A percentile compares a stretch with the other conserved stretches of the same genome.
phyloP scores from a whole-genome alignment of 92 coral and sea anemone genomes.

The Nematostella vectensis region DNA sequence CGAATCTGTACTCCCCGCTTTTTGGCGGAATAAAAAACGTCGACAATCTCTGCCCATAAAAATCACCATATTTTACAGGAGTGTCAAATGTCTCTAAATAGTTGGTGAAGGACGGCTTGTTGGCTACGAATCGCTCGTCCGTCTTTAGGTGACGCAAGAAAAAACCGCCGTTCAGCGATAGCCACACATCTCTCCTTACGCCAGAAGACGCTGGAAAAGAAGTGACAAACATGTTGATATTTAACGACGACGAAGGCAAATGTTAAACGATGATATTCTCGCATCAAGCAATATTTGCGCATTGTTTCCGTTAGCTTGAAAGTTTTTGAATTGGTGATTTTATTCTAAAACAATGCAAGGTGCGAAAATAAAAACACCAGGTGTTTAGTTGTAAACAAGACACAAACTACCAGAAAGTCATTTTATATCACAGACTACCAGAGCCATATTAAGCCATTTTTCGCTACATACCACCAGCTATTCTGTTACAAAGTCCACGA shows the following conservation, averaged over 20 bases:
- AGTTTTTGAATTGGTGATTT: too few relatives aligned
- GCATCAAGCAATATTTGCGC: too few relatives aligned
- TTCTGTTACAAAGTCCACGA: too few relatives aligned
- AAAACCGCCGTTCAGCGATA: constrained; percentile 44
- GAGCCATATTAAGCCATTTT: too few relatives aligned
- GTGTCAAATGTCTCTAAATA: constrained; percentile 28
- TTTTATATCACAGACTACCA: too few relatives aligned
- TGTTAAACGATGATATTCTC: too few relatives aligned
- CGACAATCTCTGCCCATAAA: constrained; percentile 61
- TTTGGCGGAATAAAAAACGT: constrained; percentile 50
- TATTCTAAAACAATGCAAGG: too few relatives aligned
- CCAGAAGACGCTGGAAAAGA: constrained; percentile 34
- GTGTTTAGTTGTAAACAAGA: too few relatives aligned
- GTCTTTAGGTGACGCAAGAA: constrained; percentile 42
- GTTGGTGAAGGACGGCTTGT: constrained; percentile 19
- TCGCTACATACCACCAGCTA: too few relatives aligned
- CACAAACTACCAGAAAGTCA: too few relatives aligned
- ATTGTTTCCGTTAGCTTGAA: too few relatives aligned
- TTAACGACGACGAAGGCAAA: background rate
- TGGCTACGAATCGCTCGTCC: constrained; percentile 37
- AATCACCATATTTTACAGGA: constrained; percentile 22
- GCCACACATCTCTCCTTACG: constrained; percentile 49
- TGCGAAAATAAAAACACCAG: too few relatives aligned
- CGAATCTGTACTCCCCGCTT: constrained; percentile 45
- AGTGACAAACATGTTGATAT: background rate